These are phyloP conservation scores for Colaptes auratus DNA, from an alignment of 2,113 vertebrate genomes.

Conservation along the genomic window DNA sequence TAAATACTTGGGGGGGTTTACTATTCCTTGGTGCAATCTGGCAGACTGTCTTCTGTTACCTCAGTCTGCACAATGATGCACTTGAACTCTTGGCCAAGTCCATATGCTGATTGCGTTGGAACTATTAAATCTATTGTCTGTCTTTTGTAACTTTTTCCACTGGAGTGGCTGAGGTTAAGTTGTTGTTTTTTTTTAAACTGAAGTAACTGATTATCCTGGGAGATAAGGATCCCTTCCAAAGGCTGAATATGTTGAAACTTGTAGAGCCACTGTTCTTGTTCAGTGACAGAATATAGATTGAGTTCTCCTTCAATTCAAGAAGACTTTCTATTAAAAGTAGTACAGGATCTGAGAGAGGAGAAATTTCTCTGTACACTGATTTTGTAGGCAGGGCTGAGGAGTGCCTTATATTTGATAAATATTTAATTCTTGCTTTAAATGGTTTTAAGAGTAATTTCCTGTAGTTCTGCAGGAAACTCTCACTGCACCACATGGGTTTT, in stretches of 20 bases:
- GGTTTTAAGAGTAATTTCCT: not conserved
- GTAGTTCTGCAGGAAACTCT: not conserved
- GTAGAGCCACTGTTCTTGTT: not conserved
- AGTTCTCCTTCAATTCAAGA: not conserved
- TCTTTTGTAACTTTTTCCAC: not conserved
- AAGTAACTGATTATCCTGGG: not conserved
- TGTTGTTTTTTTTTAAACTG: not conserved
- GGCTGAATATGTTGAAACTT: not conserved
- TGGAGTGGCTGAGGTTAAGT: not conserved
- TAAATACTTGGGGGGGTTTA: not conserved
- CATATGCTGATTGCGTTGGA: not conserved
- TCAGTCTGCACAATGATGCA: not conserved
- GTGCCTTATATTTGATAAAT: not conserved
- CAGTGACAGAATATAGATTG: not conserved
- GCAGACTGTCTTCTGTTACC: not conserved
- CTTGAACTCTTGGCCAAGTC: not conserved
- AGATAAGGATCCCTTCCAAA: not conserved
- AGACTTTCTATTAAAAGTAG: not conserved
- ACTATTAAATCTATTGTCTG: not conserved
- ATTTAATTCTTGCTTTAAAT: not conserved
- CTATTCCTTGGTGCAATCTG: not conserved
- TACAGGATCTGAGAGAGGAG: not conserved
- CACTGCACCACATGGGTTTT: not conserved
- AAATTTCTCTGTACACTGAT: not conserved
- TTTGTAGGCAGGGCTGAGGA: not conserved